Evolutionary conservation across 2,888 invertebrate genomes (phyloP).

Genomic region (Drosophila phalerata): DNA sequence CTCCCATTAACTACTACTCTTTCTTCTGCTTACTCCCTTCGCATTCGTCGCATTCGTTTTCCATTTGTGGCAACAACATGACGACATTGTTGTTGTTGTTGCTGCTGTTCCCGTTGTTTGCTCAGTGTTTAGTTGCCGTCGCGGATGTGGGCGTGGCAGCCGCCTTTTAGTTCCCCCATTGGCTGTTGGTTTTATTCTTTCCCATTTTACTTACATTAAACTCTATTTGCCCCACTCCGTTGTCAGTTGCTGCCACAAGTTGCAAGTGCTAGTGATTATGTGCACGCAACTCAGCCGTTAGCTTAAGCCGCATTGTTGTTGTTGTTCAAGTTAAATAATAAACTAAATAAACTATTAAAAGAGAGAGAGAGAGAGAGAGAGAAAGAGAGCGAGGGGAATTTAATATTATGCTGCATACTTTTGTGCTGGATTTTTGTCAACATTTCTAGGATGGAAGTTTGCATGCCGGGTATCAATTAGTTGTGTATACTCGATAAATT

Average conservation of each 20-base stretch:
- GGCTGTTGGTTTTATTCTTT: slow-evolving; percentile 9
- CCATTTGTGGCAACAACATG: slow-evolving; percentile 65
- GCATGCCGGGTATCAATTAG: neutral
- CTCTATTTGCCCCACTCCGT: slow-evolving; percentile 27
- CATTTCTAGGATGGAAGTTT: neutral
- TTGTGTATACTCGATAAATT: too few relatives aligned
- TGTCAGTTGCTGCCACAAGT: neutral
- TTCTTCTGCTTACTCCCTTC: neutral
- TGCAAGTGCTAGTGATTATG: slow-evolving; percentile 74
- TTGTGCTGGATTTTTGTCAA: neutral
- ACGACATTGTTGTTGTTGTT: slow-evolving; percentile 65
- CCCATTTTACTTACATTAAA: slow-evolving; percentile 47
- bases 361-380: neutral
- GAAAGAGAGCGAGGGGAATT: neutral
- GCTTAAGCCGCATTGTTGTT: slow-evolving; percentile 32
- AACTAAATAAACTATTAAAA: slow-evolving; percentile 3
- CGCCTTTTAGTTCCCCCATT: slow-evolving; percentile 11
- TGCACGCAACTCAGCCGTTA: slow-evolving; percentile 73
- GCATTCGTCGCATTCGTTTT: slow-evolving; percentile 52
- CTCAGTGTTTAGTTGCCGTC: slow-evolving; percentile 51
- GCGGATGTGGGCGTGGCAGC: slow-evolving; percentile 34
- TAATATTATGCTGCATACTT: neutral
- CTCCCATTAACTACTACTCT: neutral
- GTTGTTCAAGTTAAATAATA: slow-evolving; percentile 12
- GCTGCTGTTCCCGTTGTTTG: slow-evolving; percentile 60